A percentile compares a stretch with the other conserved stretches of the same genome.
These are phyloP conservation scores for Clanis bilineata DNA, from an alignment of 2,888 invertebrate species.

Conservation along the genomic window DNA sequence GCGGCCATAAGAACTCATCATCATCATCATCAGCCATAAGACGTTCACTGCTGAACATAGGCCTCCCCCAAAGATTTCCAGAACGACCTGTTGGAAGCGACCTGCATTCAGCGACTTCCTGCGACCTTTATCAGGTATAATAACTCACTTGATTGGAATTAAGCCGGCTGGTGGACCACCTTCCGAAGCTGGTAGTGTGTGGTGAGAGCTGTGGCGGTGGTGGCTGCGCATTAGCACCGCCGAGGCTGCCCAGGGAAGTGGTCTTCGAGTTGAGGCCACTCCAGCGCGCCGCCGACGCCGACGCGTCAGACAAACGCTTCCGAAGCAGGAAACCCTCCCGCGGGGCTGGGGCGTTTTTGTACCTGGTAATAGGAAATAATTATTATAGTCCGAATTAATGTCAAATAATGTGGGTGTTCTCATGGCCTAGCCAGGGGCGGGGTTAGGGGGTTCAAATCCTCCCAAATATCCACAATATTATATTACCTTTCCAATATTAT, in stretches of 20 bases:
- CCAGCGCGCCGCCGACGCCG: slow-evolving; percentile 81
- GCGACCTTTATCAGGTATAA: background rate
- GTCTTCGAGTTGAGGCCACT: slow-evolving; percentile 91
- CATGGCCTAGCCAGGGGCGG: background rate
- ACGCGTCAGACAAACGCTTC: slow-evolving; percentile 88
- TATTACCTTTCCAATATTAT: no score
- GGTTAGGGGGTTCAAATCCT: no score
- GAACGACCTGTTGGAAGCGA: no score
- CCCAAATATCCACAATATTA: no score
- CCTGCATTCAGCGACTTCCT: no score
- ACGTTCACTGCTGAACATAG: no score
- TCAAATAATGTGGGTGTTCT: no score
- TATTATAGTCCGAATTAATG: background rate
- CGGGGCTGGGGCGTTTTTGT: slow-evolving; percentile 86
- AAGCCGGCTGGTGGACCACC: slow-evolving; percentile 89
- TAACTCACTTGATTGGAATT: slow-evolving; percentile 84
- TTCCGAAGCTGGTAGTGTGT: slow-evolving; percentile 81
- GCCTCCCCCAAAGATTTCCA: no score
- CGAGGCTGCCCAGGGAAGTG: slow-evolving; percentile 91
- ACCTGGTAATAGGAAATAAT: slow-evolving; percentile 51
- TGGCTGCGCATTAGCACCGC: slow-evolving; percentile 81
- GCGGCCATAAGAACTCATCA: no score
- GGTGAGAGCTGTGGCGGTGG: slow-evolving; percentile 77
- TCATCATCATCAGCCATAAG: no score
- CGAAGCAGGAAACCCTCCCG: slow-evolving; percentile 91